Conservation (phyloP, 2,797 vertebrate genomes). For the Lutjanus argentimaculatus region DNA sequence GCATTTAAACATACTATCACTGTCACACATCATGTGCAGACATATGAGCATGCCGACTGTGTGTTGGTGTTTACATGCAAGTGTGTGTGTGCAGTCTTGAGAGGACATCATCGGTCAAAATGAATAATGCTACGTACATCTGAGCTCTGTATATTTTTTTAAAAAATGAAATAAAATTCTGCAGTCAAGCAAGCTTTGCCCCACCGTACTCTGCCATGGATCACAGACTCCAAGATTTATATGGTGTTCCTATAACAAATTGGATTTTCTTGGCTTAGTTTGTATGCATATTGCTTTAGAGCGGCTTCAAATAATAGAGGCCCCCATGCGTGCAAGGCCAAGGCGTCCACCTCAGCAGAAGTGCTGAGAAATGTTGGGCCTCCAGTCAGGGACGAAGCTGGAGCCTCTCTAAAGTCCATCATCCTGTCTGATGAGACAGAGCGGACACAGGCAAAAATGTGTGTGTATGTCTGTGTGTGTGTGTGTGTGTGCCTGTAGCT, state of each 20-base stretch:
- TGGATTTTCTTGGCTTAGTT: conserved; percentile 77
- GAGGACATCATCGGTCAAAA: conserved; percentile 19
- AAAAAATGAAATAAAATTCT: conserved; percentile 36
- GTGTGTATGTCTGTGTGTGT: conserved; percentile 17
- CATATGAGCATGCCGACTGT: conserved; percentile 10
- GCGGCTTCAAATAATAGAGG: conserved; percentile 62
- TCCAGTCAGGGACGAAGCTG: conserved; percentile 42
- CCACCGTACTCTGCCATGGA: conserved; percentile 55
- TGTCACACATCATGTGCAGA: background rate
- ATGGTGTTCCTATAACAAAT: conserved; percentile 73
- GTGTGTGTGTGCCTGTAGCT: too few relatives aligned
- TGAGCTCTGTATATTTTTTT: conserved; percentile 9
- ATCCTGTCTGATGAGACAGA: conserved; percentile 55
- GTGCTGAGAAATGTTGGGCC: conserved; percentile 49
- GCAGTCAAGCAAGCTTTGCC: conserved; percentile 50
- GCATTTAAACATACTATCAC: conserved; percentile 16
- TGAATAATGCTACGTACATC: conserved; percentile 50
- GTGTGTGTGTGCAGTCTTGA: conserved; percentile 13
- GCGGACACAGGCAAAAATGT: conserved; percentile 11
- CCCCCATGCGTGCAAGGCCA: conserved; percentile 51
- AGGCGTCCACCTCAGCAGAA: conserved; percentile 59
- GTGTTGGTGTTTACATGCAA: conserved; percentile 4
- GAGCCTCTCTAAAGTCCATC: conserved; percentile 48
- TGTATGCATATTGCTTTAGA: conserved; percentile 77
- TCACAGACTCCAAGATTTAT: conserved; percentile 69